phyloP scores from a whole-genome alignment of 2,113 vertebrate species.

The Capreolus pygargus region DNA sequence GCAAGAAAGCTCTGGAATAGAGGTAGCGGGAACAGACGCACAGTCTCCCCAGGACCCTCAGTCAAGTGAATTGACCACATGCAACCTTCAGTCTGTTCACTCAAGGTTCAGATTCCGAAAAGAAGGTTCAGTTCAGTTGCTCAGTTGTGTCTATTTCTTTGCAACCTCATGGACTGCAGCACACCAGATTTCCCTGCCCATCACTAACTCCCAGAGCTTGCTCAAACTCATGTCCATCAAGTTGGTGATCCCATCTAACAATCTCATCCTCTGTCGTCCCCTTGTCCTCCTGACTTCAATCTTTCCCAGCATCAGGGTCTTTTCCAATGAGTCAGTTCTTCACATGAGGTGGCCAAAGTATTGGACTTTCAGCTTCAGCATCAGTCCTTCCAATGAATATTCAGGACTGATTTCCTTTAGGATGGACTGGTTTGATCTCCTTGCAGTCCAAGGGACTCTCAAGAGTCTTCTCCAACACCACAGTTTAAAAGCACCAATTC shows the following conservation, averaged over 20 bases:
- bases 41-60: not conserved
- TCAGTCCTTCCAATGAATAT: not conserved
- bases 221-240: not conserved
- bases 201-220: not conserved
- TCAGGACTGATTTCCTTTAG: not conserved
- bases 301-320: not conserved
- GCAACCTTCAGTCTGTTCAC: not conserved
- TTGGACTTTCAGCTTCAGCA: not conserved
- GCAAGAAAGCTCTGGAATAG: not conserved
- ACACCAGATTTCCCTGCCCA: not conserved
- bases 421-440: not conserved
- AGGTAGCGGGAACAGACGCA: not conserved
- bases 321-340: not conserved
- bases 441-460: not conserved
- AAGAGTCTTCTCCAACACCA: not conserved
- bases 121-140: not conserved
- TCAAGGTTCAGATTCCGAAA: not conserved
- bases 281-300: not conserved
- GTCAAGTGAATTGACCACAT: not conserved
- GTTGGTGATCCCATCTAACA: not conserved
- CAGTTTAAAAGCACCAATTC: not conserved
- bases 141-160: not conserved
- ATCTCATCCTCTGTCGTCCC: not conserved
- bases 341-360: not conserved
- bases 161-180: no score